Conservation (phyloP, 2,888 invertebrate genomes). For the Poecilobothrus nobilitatus region DNA sequence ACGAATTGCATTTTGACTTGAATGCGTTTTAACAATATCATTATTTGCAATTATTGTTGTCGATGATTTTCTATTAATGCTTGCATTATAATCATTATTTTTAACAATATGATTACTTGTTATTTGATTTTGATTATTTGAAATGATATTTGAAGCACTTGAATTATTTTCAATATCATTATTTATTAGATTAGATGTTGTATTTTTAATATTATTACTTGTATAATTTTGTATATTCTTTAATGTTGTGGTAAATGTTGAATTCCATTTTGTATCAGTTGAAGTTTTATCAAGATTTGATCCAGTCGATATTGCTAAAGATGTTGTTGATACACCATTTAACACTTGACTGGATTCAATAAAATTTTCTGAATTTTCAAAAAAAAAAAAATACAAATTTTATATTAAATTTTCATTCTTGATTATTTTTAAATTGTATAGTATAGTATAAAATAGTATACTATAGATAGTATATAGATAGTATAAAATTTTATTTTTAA, state of each 20-base stretch:
- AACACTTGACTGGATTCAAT: neutral
- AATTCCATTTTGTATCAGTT: too few relatives aligned
- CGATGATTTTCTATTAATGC: neutral
- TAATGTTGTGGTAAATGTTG: neutral
- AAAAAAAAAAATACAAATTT: too few relatives aligned
- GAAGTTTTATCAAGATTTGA: neutral
- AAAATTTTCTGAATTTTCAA: too few relatives aligned
- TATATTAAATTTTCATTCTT: too few relatives aligned
- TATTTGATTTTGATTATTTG: conserved; percentile 1
- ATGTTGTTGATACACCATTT: neutral
- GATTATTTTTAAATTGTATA: too few relatives aligned
- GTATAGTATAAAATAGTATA: too few relatives aligned
- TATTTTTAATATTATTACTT: neutral
- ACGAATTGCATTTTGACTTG: neutral
- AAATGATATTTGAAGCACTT: neutral
- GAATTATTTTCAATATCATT: conserved; percentile 3
- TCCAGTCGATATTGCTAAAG: neutral
- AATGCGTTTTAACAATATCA: neutral
- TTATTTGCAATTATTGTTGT: neutral
- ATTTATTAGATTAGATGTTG: neutral
- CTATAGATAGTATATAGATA: too few relatives aligned
- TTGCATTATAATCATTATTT: neutral
- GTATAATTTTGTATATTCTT: conserved; percentile 4
- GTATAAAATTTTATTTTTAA: too few relatives aligned
- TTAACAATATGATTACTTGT: neutral